Percentiles rank a stretch among this genome's conserved stretches.
Conservation (phyloP, 2,797 vertebrate genomes). For the Lacerta bilineata region DNA sequence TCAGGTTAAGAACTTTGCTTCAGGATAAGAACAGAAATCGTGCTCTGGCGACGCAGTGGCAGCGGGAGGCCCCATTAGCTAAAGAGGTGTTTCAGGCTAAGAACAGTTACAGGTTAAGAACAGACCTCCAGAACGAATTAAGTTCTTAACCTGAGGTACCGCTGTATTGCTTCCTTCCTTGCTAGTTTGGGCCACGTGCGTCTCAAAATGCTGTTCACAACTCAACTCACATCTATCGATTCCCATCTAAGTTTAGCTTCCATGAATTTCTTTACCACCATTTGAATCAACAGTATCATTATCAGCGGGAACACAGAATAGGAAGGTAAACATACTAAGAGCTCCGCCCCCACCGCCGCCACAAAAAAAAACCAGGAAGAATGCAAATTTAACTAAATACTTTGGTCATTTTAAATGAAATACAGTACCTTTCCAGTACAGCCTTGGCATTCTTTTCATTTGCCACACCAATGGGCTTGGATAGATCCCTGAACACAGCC, state of each 20-base stretch:
- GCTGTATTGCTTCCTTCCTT: neutral
- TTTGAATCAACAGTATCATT: neutral
- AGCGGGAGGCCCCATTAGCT: too few relatives aligned
- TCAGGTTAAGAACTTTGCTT: too few relatives aligned
- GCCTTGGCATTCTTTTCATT: conserved; percentile 95
- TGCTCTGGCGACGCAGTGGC: too few relatives aligned
- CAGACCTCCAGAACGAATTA: too few relatives aligned
- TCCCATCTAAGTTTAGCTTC: neutral
- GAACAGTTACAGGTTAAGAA: too few relatives aligned
- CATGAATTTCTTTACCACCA: neutral
- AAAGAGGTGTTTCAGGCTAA: too few relatives aligned
- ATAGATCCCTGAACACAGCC: conserved; percentile 91
- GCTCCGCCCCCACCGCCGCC: neutral
- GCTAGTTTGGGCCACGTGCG: neutral
- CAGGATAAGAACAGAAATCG: too few relatives aligned
- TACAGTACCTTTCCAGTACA: conserved; percentile 94
- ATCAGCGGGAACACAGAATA: neutral
- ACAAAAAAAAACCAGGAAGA: neutral
- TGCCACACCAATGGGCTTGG: conserved; percentile 93
- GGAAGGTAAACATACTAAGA: neutral
- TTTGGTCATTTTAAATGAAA: conserved; percentile 60
- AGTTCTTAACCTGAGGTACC: too few relatives aligned
- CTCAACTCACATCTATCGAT: neutral
- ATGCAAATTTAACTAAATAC: conserved; percentile 26
- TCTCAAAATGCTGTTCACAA: neutral